phyloP scores from a whole-genome alignment of 2,113 vertebrate species.

The Tretioscincus oriximinensis region DNA sequence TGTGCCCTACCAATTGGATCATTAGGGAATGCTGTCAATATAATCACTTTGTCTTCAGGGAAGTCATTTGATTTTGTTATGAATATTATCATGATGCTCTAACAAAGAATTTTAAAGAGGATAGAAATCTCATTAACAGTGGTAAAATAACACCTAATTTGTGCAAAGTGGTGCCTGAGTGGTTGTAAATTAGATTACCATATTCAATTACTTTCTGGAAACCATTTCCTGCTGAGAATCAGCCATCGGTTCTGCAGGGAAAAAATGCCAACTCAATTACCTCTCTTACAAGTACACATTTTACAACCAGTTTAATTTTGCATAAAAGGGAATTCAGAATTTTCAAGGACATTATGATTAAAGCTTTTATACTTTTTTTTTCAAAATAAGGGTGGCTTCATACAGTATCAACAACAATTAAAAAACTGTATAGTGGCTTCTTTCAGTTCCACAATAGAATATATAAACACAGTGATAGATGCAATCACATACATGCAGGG shows the following conservation, averaged over 20 bases:
- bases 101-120: slow-evolving; percentile 13
- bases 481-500: neutral
- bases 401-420: neutral
- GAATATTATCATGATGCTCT: slow-evolving; percentile 20
- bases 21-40: neutral
- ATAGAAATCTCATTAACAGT: slow-evolving; percentile 42
- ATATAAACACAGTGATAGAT: too few species aligned
- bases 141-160: slow-evolving; percentile 44
- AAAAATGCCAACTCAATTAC: slow-evolving; percentile 4
- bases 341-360: slow-evolving; percentile 43
- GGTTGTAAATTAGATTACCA: slow-evolving; percentile 52
- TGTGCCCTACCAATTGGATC: neutral
- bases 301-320: slow-evolving; percentile 29
- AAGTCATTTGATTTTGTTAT: slow-evolving; percentile 29
- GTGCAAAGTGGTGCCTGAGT: slow-evolving; percentile 42
- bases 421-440: neutral
- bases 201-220: slow-evolving; percentile 65
- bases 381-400: neutral
- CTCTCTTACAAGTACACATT: slow-evolving; percentile 37
- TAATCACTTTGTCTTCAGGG: neutral
- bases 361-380: slow-evolving; percentile 7
- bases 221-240: slow-evolving; percentile 40
- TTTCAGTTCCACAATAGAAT: neutral
- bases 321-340: slow-evolving; percentile 39
- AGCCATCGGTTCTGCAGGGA: slow-evolving; percentile 32